Evolutionary conservation across 2,797 vertebrate genomes (phyloP).

Genomic region (Pelobates cultripes): DNA sequence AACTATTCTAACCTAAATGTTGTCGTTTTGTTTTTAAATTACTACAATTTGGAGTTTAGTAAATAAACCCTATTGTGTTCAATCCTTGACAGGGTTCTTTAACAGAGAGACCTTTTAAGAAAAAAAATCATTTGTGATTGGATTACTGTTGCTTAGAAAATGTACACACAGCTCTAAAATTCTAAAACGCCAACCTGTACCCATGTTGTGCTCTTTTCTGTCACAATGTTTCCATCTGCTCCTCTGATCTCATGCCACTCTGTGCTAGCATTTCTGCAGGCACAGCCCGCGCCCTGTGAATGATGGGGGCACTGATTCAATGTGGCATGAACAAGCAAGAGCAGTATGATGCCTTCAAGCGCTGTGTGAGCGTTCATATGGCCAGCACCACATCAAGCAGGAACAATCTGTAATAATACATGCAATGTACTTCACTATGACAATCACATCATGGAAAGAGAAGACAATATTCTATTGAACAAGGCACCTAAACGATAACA

Average conservation of each 20-base stretch:
- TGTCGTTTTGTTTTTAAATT: no score
- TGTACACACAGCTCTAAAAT: background rate
- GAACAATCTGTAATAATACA: constrained; percentile 8
- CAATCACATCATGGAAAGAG: no score
- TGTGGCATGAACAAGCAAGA: constrained; percentile 46
- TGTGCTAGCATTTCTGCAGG: constrained; percentile 41
- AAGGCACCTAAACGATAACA: no score
- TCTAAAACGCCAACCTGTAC: background rate
- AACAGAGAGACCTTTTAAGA: no score
- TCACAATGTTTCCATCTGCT: constrained; percentile 29
- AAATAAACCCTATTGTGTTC: no score
- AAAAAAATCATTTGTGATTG: no score
- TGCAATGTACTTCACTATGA: background rate
- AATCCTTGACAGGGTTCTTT: no score
- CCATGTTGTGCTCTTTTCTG: constrained; percentile 2
- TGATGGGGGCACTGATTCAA: constrained; percentile 44
- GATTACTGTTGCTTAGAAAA: no score
- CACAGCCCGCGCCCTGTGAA: constrained; percentile 32
- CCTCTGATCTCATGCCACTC: constrained; percentile 12
- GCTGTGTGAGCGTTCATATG: constrained; percentile 26
- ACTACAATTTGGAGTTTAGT: no score
- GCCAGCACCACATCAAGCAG: background rate
- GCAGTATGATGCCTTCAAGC: constrained; percentile 38
- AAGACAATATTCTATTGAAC: background rate
- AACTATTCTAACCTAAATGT: no score